Base-by-base conservation (phyloP, 1,140 invertebrate species). In the Drosophila kanapiae region DNA sequence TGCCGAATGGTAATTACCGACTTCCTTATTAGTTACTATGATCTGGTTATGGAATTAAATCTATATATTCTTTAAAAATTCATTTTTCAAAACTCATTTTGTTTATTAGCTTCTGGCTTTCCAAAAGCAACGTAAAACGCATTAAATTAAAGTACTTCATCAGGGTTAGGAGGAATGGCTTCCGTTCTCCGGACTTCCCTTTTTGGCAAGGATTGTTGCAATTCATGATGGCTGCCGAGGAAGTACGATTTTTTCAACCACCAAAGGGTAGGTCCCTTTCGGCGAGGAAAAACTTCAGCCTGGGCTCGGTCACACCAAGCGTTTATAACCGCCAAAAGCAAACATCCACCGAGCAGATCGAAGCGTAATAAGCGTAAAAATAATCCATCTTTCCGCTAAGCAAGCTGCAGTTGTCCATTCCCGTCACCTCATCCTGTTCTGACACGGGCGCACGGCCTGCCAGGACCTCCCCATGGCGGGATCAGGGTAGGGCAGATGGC, bases 301-400 rank as follows among this genome's bases (percentile, higher is more conserved):
- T n/a, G 48, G 42, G 45, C 81, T 84, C 68, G 59, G 88, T 80
- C 80, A 91, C 88, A 91, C 88, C 88, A 91, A 78, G 88, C 88
- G 88, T 91, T 85, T 82, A 87, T 91, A 91, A 91, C 88, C 78
- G 67, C 67, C 81, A 71, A 88, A 91, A 84, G 88, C 84, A 91
- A 91, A 91, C 81, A 91, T 91, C 88, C 88, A 91, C 88, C 88
- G 80, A 91, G 88, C 88, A 91, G 79, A 91, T 91, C 83, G 74
- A 91, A 91, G 53, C 53, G 18, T 56, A 56, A 84, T 87, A 82
- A 74, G 80, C 87, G 72, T 91, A 76, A 79, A 91, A 91, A 88
- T 88, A 91, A 91, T 91, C 83, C 88, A 82, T 91, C 80, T 91
- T 91, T 71, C 59, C 69, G 53, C 78, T 91, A 87, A 91, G 87